Conservation (phyloP, 2,113 vertebrate species). For the Apodemus sylvaticus region DNA sequence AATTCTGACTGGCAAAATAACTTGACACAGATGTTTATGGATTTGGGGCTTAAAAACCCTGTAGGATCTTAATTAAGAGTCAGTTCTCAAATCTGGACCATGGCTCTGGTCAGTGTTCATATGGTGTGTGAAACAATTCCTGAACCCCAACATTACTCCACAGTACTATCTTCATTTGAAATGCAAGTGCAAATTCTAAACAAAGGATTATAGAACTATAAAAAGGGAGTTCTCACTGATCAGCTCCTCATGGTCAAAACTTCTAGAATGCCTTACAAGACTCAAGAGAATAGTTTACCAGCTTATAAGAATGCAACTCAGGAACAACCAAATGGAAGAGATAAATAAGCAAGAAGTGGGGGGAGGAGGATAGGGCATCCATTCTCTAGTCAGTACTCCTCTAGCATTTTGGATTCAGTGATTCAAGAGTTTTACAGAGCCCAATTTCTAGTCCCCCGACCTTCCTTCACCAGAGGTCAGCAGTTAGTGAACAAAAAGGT, state of each 20-base stretch:
- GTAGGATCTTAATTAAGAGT: no score
- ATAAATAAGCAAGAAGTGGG: background rate
- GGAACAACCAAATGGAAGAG: background rate
- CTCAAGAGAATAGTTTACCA: background rate
- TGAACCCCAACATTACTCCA: background rate
- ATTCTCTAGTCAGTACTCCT: background rate
- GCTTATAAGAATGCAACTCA: background rate
- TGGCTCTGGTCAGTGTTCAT: no score
- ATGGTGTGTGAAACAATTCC: no score
- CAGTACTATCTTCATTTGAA: background rate
- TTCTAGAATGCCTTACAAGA: background rate
- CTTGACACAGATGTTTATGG: no score
- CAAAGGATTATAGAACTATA: background rate
- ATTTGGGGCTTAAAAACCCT: no score
- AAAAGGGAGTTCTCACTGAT: background rate
- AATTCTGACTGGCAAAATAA: no score
- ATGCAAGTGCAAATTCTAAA: background rate
- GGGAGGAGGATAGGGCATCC: background rate
- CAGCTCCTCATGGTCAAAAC: background rate
- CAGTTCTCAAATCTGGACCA: no score
- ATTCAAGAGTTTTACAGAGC: background rate
- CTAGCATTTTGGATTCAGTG: background rate
- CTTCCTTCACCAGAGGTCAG: background rate
- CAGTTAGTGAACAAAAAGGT: background rate
- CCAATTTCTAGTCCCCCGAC: background rate